Conservation (phyloP, 2,113 vertebrate genomes). For the Cepphus grylle region DNA sequence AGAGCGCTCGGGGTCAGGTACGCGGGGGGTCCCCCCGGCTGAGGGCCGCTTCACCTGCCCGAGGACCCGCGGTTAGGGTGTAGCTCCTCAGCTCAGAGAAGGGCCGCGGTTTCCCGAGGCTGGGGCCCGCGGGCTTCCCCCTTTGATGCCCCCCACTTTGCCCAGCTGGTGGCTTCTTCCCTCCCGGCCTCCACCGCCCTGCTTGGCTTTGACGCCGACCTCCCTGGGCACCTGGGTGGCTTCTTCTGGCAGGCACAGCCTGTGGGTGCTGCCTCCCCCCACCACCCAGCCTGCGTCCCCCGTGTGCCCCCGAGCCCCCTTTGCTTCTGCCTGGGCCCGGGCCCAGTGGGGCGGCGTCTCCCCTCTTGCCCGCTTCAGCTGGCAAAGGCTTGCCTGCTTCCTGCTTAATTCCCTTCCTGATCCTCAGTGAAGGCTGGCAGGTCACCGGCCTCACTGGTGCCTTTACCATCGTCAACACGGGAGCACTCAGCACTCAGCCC, state of each 20-base stretch:
- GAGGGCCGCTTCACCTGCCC: fast-evolving
- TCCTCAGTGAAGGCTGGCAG: not conserved
- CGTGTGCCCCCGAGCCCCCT: fast-evolving
- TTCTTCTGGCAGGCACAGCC: fast-evolving
- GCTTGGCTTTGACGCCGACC: not conserved
- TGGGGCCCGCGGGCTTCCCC: not conserved
- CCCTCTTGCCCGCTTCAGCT: fast-evolving
- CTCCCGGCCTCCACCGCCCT: not conserved
- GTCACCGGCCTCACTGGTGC: not conserved
- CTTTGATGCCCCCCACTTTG: not conserved
- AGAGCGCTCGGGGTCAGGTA: not conserved
- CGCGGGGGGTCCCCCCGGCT: too few species aligned
- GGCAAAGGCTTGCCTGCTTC: not conserved
- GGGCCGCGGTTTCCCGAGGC: not conserved
- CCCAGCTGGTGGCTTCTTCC: not conserved
- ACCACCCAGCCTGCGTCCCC: not conserved
- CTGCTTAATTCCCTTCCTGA: too few species aligned
- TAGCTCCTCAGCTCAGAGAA: not conserved
- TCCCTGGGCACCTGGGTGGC: not conserved
- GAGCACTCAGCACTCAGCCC: fast-evolving
- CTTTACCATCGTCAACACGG: fast-evolving
- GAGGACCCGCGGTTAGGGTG: not conserved
- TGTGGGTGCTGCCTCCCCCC: not conserved
- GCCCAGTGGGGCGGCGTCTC: fast-evolving
- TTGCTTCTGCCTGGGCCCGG: fast-evolving